These are phyloP conservation scores for Toxostoma redivivum DNA, from an alignment of 2,113 vertebrate genomes.

Conservation along the genomic window DNA sequence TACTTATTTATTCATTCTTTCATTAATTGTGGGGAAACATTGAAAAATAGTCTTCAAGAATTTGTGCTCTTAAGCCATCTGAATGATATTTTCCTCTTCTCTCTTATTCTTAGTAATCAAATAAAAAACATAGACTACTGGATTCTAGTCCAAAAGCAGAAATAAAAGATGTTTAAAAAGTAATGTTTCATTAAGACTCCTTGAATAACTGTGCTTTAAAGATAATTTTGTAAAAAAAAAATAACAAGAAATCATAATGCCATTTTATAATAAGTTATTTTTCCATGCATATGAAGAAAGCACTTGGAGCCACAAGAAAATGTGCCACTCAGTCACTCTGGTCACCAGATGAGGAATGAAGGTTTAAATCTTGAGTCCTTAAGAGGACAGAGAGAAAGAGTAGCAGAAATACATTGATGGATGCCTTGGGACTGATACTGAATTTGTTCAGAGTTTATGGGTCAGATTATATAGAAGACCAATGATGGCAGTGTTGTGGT, in stretches of 20 bases:
- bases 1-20: neutral
- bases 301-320: neutral
- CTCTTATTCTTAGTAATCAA: neutral
- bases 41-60: neutral
- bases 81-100: neutral
- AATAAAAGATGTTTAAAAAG: neutral
- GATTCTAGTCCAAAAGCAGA: neutral
- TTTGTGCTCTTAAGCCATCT: neutral
- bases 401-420: neutral
- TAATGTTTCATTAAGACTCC: neutral
- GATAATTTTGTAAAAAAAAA: neutral
- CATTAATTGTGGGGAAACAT: neutral
- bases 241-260: neutral
- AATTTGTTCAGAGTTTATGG: neutral
- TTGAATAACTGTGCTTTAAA: neutral
- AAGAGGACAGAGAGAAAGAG: neutral
- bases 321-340: neutral
- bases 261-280: neutral
- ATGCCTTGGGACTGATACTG: neutral
- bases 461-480: neutral
- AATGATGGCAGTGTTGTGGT: neutral
- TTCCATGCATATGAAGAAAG: neutral
- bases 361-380: neutral
- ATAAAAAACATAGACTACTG: neutral
- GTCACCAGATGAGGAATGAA: neutral